A percentile compares a stretch with the other conserved stretches of the same genome.
Conservation (phyloP, 2,113 vertebrate species). For the Pollimyrus isidori region DNA sequence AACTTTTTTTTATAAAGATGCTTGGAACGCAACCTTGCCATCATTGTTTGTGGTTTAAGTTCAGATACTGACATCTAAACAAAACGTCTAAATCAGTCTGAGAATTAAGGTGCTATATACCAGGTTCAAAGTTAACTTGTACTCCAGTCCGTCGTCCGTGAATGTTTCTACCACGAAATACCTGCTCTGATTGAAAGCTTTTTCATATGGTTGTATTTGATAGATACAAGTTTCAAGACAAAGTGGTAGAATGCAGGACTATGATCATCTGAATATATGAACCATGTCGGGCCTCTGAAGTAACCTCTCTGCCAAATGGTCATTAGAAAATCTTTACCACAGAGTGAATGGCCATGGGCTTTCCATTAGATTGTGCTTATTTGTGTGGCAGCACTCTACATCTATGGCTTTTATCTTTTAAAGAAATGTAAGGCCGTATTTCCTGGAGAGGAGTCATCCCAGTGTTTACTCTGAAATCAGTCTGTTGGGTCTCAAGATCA, state of each 20-base stretch:
- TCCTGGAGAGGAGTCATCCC: background rate
- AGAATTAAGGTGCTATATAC: background rate
- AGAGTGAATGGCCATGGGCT: background rate
- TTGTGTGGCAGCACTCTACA: background rate
- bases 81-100: background rate
- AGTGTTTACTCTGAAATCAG: background rate
- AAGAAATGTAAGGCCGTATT: background rate
- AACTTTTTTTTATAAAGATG: conserved; percentile 8
- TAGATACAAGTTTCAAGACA: background rate
- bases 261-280: background rate
- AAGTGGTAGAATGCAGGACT: background rate
- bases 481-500: background rate
- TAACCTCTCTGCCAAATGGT: background rate
- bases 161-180: background rate
- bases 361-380: background rate
- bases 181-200: background rate
- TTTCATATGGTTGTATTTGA: background rate
- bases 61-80: background rate
- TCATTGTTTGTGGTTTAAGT: background rate
- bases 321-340: background rate
- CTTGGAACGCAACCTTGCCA: background rate
- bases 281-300: background rate
- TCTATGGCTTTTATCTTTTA: background rate
- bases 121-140: background rate
- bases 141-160: background rate